Evolutionary conservation across 2,113 vertebrate genomes (phyloP), one percentile per base, ranked within the genome.

Genomic region (Eulemur rufifrons): DNA sequence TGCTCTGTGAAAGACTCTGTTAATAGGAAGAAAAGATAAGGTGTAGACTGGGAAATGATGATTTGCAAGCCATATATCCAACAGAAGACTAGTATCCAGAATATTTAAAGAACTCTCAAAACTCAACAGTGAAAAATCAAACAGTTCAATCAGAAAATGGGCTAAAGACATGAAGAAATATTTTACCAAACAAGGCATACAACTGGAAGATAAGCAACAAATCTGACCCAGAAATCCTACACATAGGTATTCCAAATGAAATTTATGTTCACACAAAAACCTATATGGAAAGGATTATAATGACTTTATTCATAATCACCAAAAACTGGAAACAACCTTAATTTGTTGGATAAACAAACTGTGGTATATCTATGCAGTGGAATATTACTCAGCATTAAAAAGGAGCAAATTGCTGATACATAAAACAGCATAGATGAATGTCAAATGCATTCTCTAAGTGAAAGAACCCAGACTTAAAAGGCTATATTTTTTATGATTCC

Each of bases 351-450:
- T 89, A 50, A 29, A 29, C n/a, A 64, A 68, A 32, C 50, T 66
- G 37, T 73, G 32, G 61, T 73, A 73, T 9, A 34, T 42, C 27
- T 0, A 21, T 78, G 7, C 78, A 73, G 45, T 78, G 20, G 54
- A 96, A 84, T 84, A 86, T 34, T 96, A 11, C 37, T 83, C 18
- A 93, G 29, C 39, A 23, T 71, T 88, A 23, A 94, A 81, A 91
- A 89, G 54, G n/a, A 92, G 23, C 34, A 34, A 56, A 47, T 8
- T 50, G 13, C 6, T 45, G 54, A 83, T 42, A 54, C 5, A 61
- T 1, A 27, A 11, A 81, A 23, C 45, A 74, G 29, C 21, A 52
- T 78, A 23, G 10, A 34, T 74, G 45, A 91, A 74, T 93, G n/a
- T 73, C 39, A 73, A 3, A 71, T 87, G 25, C 4, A 5, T 91